A percentile compares a stretch with the other conserved stretches of the same genome.
These are phyloP conservation scores for Eptesicus fuscus DNA, from an alignment of 2,113 vertebrate genomes.

Conservation along the genomic window DNA sequence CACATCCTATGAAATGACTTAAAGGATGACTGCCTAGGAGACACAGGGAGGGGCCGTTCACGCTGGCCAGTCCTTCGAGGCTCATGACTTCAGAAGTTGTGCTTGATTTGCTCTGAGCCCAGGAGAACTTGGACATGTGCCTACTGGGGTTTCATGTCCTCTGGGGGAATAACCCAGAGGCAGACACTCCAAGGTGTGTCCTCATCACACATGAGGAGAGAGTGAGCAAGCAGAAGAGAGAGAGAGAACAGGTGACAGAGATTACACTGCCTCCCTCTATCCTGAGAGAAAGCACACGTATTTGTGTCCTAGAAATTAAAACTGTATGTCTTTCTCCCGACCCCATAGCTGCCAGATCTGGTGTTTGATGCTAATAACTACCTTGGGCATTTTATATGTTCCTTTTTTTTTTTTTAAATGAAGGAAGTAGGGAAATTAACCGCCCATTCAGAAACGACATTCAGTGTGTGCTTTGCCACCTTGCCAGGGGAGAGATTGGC, in stretches of 20 bases:
- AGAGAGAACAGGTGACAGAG: background rate
- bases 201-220: background rate
- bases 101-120: background rate
- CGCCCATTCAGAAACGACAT: background rate
- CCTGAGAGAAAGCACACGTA: background rate
- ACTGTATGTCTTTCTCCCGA: background rate
- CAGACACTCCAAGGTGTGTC: background rate
- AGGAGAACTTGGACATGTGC: background rate
- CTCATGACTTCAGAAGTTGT: conserved; percentile 15
- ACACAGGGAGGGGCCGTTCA: conserved; percentile 27
- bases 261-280: background rate
- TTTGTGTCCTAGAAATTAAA: background rate
- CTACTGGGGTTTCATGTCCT: background rate
- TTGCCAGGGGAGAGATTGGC: background rate
- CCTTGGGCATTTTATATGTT: background rate
- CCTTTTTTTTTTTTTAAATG: background rate
- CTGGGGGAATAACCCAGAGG: background rate
- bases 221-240: background rate
- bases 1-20: conserved; percentile 38
- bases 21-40: conserved; percentile 30
- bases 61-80: conserved; percentile 4
- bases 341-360: background rate
- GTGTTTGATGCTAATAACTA: background rate
- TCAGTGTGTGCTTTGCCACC: background rate
- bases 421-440: background rate